Base-by-base conservation (phyloP, 2,113 vertebrate species). In the Hippotragus niger region DNA sequence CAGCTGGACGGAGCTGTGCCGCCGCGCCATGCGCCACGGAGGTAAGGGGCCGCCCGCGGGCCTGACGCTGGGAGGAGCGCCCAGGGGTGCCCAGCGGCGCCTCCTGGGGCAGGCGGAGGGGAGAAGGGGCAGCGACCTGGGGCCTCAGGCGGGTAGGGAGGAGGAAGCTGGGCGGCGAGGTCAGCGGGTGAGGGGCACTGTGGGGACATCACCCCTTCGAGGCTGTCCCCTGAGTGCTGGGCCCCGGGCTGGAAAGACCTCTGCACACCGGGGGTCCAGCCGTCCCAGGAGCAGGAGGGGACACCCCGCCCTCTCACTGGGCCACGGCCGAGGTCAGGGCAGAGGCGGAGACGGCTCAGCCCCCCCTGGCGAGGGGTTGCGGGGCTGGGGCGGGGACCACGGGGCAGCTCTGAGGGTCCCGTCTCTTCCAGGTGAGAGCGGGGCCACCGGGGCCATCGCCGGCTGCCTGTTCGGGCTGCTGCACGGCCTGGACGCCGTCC, bases 21-120 rank as follows among this genome's bases (percentile, higher is more conserved):
- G 98, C 86, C 98, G 99, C 71, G 99, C 99, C 97, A 99, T 99
- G 99, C 99, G 99, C 94, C 99, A 99, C 0, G 99, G 99, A 99
- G 99, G 99, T 99, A 97, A 99, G 25, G 40, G 33, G 36, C 8
- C 0, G 1, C 27, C 40, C 0, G 1, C 7, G 4, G 1, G 4
- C 62, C 76, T 83, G 15, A 19, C 5, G 36, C 64, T 5, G 19
- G 40, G 40, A 40, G n/a, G 10, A 23, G 13, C 7, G 2, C 45
- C 40, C 52, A 19, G 50, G 23, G 25, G 62, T 9, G 43, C 71
- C 64, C 67, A 71, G 2, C 2, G 9, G 50, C 0, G 0, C 80
- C 57, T 58, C 64, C 23, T 2, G 2, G 52, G 40, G 12, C 50
- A 25, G 33, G 81, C 1, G 1, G 11, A 25, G 33, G 5, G 19